These are phyloP conservation scores for Pantala flavescens DNA, from an alignment of 1,140 invertebrate genomes.

Conservation along the genomic window DNA sequence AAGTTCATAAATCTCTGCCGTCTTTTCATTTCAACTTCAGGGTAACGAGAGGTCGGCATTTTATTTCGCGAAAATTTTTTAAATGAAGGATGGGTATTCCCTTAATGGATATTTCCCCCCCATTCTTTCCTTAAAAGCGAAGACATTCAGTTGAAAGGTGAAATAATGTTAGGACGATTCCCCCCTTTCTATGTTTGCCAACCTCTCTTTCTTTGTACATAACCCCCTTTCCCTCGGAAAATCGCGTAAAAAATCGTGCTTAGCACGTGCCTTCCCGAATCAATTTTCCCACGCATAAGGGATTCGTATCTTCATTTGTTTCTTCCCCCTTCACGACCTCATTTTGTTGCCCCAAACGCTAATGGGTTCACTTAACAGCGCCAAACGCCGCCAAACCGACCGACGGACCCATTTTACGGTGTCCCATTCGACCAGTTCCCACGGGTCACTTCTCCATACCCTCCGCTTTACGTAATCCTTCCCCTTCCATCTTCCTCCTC, in stretches of 20 bases:
- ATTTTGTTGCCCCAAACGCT: background rate
- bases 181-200: too few species aligned
- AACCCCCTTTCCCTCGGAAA: too few species aligned
- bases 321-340: background rate
- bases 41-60: too few species aligned
- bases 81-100: too few species aligned
- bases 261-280: background rate
- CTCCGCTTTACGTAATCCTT: background rate
- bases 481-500: background rate
- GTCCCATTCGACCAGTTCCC: background rate
- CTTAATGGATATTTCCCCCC: too few species aligned
- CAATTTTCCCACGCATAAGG: conserved; percentile 4
- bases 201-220: too few species aligned
- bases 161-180: too few species aligned
- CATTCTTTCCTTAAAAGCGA: too few species aligned
- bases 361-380: conserved; percentile 1
- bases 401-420: background rate
- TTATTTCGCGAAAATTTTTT: too few species aligned
- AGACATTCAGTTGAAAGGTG: too few species aligned
- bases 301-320: background rate
- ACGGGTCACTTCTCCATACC: background rate
- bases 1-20: too few species aligned
- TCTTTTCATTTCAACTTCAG: too few species aligned
- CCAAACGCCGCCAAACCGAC: background rate
- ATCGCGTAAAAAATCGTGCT: background rate